Base-by-base conservation (phyloP, 2,113 vertebrate genomes). In the Gulo gulo region DNA sequence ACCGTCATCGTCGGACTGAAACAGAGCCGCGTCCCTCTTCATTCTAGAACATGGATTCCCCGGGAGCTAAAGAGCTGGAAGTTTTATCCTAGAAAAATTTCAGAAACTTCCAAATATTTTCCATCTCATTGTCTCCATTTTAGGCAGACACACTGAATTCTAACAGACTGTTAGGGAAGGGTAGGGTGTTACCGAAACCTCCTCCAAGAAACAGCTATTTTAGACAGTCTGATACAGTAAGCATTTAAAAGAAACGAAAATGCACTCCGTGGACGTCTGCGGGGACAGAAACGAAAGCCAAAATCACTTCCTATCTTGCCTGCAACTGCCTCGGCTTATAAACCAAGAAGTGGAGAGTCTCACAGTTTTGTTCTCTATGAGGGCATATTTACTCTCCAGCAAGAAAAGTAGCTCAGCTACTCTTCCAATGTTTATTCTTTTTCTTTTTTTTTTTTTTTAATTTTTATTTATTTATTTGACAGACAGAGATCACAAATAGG, bases 391-490 rank as follows among this genome's bases (percentile, higher is more conserved):
- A 97, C 85, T 91, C 91, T 92, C 80, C 82, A 52, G 76, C 59
- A 85, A 85, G 94, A 90, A 96, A 95, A 97, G 80, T 18, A 97
- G 42, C 61, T 87, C 47, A 63, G 63, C 50, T 10, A 14, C 76
- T 92, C 90, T 97, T 94, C 69, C 94, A 92, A 45, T 76, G 92
- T 92, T 97, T 91, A 95, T 94, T 90, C 57, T 96, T 65, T n/a
- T n/a, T n/a, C n/a, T n/a, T n/a, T n/a, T n/a, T n/a, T n/a, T n/a
- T n/a, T n/a, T n/a, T n/a, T n/a, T n/a, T n/a, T n/a, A n/a, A n/a
- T n/a, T n/a, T n/a, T n/a, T n/a, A n/a, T n/a, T n/a, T n/a, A n/a
- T n/a, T n/a, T n/a, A n/a, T n/a, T n/a, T n/a, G n/a, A n/a, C n/a
- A n/a, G n/a, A n/a, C n/a, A n/a, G n/a, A n/a, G n/a, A n/a, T n/a